Conservation (phyloP, 2,888 invertebrate species). For the Tetragnatha montana region DNA sequence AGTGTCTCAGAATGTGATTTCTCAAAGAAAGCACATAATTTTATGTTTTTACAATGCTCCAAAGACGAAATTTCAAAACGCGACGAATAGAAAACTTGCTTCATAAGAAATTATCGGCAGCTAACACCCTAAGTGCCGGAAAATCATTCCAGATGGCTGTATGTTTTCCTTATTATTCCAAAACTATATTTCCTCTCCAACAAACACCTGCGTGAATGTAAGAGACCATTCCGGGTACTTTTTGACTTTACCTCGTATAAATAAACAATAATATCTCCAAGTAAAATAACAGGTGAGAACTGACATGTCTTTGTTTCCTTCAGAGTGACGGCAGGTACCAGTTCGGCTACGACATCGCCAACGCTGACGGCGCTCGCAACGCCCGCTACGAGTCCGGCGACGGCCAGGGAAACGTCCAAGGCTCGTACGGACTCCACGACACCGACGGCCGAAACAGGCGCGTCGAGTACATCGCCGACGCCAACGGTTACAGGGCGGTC, state of each 20-base stretch:
- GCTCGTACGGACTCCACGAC: slow-evolving; percentile 67
- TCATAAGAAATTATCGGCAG: too few relatives aligned
- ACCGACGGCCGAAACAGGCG: slow-evolving; percentile 67
- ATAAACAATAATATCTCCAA: neutral
- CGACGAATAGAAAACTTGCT: too few relatives aligned
- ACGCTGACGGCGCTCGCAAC: slow-evolving; percentile 68
- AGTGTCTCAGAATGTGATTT: too few relatives aligned
- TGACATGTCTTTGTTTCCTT: neutral
- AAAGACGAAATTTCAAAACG: too few relatives aligned
- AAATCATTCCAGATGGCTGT: too few relatives aligned
- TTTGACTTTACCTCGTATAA: neutral
- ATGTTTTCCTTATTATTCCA: too few relatives aligned
- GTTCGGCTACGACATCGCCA: slow-evolving; percentile 69
- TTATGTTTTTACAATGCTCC: too few relatives aligned
- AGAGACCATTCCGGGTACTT: too few relatives aligned
- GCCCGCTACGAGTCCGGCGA: slow-evolving; percentile 62
- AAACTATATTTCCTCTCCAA: neutral
- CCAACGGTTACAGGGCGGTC: slow-evolving; percentile 34
- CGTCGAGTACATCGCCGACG: slow-evolving; percentile 70
- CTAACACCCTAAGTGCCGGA: too few relatives aligned
- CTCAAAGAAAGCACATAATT: too few relatives aligned
- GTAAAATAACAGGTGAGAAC: neutral
- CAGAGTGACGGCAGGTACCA: slow-evolving; percentile 67
- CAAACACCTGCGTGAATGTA: too few relatives aligned
- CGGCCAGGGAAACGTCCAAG: slow-evolving; percentile 66